Evolutionary conservation across 2,113 vertebrate genomes (phyloP).

Genomic region (Oxygymnocypris stewartii): DNA sequence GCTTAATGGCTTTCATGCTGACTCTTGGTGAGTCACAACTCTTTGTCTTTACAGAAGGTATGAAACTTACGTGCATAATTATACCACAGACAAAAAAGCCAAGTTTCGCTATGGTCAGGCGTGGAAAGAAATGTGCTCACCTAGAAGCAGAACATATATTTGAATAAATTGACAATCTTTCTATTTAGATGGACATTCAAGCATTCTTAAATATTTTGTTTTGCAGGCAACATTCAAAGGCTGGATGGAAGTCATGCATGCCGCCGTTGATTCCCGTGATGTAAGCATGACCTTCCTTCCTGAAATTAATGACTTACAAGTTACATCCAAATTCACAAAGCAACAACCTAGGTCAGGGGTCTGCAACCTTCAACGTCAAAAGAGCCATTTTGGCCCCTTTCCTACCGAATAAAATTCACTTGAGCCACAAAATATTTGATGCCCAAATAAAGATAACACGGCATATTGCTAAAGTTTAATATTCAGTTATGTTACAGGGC

Average conservation of each 20-base stretch:
- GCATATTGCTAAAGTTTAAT: no score
- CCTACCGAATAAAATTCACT: no score
- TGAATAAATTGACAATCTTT: neutral
- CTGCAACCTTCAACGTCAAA: no score
- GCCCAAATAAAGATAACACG: no score
- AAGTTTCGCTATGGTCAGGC: neutral
- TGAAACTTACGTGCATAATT: neutral
- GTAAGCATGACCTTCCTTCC: conserved; percentile 70
- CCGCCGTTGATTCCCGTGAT: conserved; percentile 94
- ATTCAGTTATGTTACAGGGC: no score
- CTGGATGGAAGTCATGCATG: conserved; percentile 99
- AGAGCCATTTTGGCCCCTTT: no score
- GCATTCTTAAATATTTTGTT: conserved; percentile 28
- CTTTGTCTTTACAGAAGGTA: conserved; percentile 28
- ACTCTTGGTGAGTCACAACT: conserved; percentile 40
- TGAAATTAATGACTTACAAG: neutral
- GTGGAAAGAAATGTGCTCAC: neutral
- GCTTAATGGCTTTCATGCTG: conserved; percentile 32
- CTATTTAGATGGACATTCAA: neutral
- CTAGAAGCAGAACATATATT: neutral
- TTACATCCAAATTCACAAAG: neutral
- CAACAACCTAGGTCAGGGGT: neutral
- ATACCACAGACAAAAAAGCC: neutral
- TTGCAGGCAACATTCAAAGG: conserved; percentile 96
- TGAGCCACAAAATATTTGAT: no score